These are phyloP conservation scores for Adelognathus sp. DNA, from an alignment of 2,888 invertebrate species.

Conservation along the genomic window DNA sequence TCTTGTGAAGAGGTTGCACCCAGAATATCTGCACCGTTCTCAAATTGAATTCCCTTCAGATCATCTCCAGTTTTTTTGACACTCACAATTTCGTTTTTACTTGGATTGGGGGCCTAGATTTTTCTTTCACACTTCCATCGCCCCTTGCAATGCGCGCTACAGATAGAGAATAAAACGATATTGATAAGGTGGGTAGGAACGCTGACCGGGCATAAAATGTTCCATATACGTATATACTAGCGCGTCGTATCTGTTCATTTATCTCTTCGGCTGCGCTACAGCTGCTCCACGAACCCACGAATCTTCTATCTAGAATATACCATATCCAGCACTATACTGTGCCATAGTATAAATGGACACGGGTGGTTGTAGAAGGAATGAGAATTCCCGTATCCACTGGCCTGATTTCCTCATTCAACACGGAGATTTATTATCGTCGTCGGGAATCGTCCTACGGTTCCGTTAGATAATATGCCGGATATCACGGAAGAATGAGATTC, in stretches of 20 bases:
- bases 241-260: background rate
- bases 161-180: background rate
- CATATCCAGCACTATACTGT: background rate
- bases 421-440: conserved; percentile 42
- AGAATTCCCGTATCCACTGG: conserved; percentile 21
- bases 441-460: conserved; percentile 3
- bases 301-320: conserved; percentile 9
- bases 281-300: background rate
- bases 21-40: no score
- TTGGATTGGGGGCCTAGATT: no score
- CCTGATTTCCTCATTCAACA: conserved; percentile 46
- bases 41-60: no score
- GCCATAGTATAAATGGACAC: conserved; percentile 15
- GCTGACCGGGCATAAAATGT: background rate
- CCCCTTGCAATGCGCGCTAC: background rate
- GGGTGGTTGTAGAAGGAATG: conserved; percentile 25
- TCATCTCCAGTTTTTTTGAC: no score
- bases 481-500: conserved; percentile 21
- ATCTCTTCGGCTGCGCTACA: background rate
- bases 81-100: no score
- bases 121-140: background rate
- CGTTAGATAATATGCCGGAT: conserved; percentile 34
- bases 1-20: no score
- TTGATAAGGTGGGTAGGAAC: background rate
- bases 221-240: background rate